A percentile compares a stretch with the other conserved stretches of the same genome.
phyloP scores from a whole-genome alignment of 2,797 vertebrate genomes.

The Cyprinella venusta region DNA sequence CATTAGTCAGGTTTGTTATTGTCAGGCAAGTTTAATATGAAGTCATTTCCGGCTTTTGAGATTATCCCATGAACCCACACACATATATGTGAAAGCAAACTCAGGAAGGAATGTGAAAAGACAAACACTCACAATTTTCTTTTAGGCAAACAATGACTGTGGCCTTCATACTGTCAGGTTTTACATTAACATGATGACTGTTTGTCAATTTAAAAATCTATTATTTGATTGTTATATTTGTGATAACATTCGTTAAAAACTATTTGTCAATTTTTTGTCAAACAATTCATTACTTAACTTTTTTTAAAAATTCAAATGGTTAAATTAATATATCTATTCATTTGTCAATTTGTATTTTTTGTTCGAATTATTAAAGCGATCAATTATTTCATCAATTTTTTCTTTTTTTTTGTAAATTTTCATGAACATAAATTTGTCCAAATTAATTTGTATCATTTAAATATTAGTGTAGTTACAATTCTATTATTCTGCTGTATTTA shows the following conservation, averaged over 20 bases:
- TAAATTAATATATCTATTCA: not conserved
- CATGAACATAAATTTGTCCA: not conserved
- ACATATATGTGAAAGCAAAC: slow-evolving; percentile 14
- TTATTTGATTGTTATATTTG: not conserved
- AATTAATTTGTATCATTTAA: not conserved
- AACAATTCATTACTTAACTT: not conserved
- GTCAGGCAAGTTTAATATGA: slow-evolving; percentile 9
- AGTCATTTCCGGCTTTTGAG: slow-evolving; percentile 41
- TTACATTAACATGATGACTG: not conserved
- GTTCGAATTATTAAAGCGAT: not conserved
- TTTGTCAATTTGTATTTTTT: not conserved
- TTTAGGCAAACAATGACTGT: slow-evolving; percentile 31
- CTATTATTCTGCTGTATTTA: not conserved
- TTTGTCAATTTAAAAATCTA: not conserved
- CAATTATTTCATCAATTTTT: not conserved
- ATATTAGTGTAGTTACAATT: not conserved
- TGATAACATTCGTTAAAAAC: not conserved
- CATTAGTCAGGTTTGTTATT: slow-evolving; percentile 7
- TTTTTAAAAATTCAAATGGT: not conserved
- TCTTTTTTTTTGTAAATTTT: not conserved
- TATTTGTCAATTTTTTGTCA: not conserved
- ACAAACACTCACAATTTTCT: slow-evolving; percentile 21
- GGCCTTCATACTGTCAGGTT: not conserved
- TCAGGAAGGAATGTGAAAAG: slow-evolving; percentile 34
- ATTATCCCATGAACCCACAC: not conserved